phyloP scores from a whole-genome alignment of 1,140 invertebrate species.

The Microplitis mediator region DNA sequence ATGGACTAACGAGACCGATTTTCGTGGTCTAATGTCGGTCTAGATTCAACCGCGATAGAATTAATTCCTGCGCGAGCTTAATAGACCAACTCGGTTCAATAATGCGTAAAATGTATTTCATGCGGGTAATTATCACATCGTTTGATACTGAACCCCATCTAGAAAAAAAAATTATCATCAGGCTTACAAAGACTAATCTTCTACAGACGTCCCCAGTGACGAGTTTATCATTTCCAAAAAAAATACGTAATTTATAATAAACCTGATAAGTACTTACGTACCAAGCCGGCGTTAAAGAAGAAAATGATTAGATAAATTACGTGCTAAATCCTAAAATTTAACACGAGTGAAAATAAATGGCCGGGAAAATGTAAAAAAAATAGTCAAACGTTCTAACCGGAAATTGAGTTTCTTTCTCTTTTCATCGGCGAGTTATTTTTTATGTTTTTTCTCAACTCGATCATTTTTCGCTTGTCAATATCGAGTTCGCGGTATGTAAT shows the following conservation, averaged over 20 bases:
- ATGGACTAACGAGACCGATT: no score
- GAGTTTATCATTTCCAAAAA: no score
- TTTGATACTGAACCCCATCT: no score
- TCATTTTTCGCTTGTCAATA: not conserved
- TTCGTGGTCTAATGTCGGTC: no score
- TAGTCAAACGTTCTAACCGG: not conserved
- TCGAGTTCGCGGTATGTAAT: not conserved
- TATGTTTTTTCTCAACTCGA: not conserved
- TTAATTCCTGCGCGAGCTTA: not conserved
- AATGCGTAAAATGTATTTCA: not conserved
- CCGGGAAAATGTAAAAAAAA: not conserved
- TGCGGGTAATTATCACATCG: not conserved
- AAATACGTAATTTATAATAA: no score
- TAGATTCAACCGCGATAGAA: not conserved
- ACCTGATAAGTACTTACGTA: no score
- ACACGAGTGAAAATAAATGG: not conserved
- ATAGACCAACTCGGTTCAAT: not conserved
- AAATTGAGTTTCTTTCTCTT: constrained; percentile 3
- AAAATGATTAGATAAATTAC: not conserved
- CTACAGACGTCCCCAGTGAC: no score
- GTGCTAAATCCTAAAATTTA: not conserved
- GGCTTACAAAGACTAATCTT: no score
- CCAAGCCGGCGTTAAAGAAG: not conserved
- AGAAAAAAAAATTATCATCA: no score
- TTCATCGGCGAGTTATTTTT: not conserved